phyloP scores from a whole-genome alignment of 2,797 vertebrate species.

The Crocidura indochinensis region DNA sequence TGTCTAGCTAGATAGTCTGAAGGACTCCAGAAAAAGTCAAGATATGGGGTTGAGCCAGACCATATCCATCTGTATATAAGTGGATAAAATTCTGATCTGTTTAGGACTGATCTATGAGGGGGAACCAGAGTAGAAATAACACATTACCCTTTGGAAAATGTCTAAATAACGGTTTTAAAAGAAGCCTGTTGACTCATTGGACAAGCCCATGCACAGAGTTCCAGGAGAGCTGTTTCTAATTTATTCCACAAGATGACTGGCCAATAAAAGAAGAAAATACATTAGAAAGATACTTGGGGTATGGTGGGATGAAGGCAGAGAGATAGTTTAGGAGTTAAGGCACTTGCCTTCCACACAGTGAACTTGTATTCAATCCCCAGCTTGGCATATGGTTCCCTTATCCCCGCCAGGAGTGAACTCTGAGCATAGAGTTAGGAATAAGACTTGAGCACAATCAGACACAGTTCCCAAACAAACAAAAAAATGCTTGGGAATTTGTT shows the following conservation, averaged over 20 bases:
- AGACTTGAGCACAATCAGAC: no score
- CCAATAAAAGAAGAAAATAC: neutral
- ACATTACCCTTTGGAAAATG: neutral
- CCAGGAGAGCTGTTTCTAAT: constrained; percentile 31
- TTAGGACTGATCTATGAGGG: neutral
- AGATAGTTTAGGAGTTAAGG: no score
- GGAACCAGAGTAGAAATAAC: neutral
- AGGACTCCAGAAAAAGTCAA: neutral
- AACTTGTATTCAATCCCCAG: no score
- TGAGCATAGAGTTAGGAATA: no score
- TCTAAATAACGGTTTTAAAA: constrained; percentile 44
- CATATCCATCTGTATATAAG: neutral
- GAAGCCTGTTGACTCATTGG: constrained; percentile 21
- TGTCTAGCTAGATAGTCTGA: neutral
- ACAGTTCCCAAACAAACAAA: no score
- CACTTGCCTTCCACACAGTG: no score
- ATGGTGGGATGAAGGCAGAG: no score
- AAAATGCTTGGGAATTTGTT: constrained; percentile 9
- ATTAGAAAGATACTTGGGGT: neutral
- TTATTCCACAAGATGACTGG: constrained; percentile 38
- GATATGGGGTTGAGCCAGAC: neutral
- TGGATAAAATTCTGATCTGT: constrained; percentile 14
- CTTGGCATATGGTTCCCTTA: no score
- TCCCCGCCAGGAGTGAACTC: no score
- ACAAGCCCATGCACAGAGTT: constrained; percentile 3